These are phyloP conservation scores for Hydrochoerus hydrochaeris DNA, from an alignment of 2,113 vertebrate species.

Conservation along the genomic window DNA sequence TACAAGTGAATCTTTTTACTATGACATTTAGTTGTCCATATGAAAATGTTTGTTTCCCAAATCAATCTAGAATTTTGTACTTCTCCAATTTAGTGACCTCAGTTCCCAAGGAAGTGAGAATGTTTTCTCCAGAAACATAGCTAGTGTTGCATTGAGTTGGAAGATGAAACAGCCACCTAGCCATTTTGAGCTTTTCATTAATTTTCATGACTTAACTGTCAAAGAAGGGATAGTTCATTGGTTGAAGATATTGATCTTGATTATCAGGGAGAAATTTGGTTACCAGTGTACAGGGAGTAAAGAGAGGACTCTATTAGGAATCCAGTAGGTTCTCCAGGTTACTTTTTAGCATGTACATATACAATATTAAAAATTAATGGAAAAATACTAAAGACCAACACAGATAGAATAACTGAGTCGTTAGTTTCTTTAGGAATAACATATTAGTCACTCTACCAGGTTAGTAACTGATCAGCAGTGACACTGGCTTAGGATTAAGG, in stretches of 20 bases:
- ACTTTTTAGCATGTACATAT: neutral
- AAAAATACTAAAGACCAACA: neutral
- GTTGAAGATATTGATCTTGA: neutral
- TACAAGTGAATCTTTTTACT: neutral
- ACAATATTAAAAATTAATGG: constrained; percentile 30
- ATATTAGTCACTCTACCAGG: neutral
- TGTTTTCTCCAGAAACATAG: neutral
- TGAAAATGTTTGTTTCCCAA: neutral
- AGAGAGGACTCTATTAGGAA: neutral
- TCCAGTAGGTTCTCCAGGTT: neutral
- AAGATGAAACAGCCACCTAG: neutral
- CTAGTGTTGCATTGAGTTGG: neutral
- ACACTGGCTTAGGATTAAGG: neutral
- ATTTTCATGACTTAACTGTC: neutral
- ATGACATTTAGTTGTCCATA: neutral
- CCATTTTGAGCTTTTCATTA: neutral
- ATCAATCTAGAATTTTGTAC: neutral
- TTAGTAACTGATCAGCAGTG: neutral
- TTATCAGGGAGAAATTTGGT: neutral
- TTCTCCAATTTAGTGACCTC: neutral
- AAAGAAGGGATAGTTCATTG: neutral
- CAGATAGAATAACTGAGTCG: neutral
- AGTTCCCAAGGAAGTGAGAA: neutral
- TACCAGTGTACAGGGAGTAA: neutral
- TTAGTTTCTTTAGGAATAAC: constrained; percentile 1